Percentiles rank a stretch among this genome's conserved stretches.
Evolutionary conservation across 1,140 invertebrate genomes (phyloP).

Genomic region (Archivesica marissinica): DNA sequence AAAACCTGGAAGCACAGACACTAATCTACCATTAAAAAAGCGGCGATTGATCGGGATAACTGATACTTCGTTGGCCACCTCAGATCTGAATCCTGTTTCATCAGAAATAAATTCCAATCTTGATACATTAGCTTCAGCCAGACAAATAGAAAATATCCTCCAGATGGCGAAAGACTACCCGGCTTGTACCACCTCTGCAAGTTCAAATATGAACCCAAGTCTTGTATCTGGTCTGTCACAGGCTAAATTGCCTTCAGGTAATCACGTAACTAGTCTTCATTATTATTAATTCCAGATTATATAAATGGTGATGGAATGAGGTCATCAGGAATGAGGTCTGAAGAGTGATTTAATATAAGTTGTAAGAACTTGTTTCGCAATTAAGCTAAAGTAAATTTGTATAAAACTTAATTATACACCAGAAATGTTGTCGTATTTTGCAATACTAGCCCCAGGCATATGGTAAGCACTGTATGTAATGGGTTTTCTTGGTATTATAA

Average conservation of each 20-base stretch:
- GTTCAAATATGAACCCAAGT: background rate
- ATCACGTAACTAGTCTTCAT: background rate
- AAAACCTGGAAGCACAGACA: constrained; percentile 39
- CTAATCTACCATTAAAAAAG: constrained; percentile 54
- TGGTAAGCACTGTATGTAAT: no score
- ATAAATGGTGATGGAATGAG: no score
- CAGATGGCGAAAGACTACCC: constrained; percentile 39
- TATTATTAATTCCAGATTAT: no score
- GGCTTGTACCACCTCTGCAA: background rate
- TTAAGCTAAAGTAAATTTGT: no score
- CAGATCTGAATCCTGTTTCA: background rate
- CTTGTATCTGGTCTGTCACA: background rate
- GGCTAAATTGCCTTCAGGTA: background rate
- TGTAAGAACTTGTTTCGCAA: no score
- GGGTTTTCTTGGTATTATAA: no score
- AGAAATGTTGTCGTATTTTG: no score
- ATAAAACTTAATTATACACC: no score
- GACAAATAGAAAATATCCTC: constrained; percentile 47
- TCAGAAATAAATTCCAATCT: background rate
- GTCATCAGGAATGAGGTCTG: no score
- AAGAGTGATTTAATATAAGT: no score
- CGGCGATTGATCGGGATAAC: constrained; percentile 22
- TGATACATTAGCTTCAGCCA: background rate
- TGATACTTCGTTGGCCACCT: background rate
- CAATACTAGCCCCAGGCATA: no score